Evolutionary conservation across 2,797 vertebrate species (phyloP).

Genomic region (Delichon dasypus): DNA sequence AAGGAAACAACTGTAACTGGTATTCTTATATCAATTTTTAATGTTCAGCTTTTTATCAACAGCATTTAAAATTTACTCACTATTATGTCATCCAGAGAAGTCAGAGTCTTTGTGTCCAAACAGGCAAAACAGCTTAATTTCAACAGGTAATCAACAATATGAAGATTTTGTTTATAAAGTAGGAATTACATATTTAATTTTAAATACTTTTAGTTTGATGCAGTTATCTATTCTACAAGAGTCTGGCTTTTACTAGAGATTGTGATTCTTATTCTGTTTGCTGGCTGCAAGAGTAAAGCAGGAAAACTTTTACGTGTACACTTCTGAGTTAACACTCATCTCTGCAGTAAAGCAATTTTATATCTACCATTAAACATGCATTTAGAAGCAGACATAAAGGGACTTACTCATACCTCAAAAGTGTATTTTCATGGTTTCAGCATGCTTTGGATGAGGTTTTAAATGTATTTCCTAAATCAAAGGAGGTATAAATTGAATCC

Average conservation of each 20-base stretch:
- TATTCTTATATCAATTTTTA: background rate
- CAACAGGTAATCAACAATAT: background rate
- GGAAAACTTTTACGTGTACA: background rate
- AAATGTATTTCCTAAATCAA: constrained; percentile 34
- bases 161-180: background rate
- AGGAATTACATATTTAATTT: background rate
- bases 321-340: background rate
- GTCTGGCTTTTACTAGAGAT: background rate
- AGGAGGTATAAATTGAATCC: constrained; percentile 33
- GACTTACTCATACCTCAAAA: constrained; percentile 25
- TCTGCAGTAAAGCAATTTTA: constrained; percentile 19
- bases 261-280: background rate
- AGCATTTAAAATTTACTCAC: background rate
- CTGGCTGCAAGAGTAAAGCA: background rate
- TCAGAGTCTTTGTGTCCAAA: background rate
- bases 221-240: background rate
- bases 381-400: constrained; percentile 49
- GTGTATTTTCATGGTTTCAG: constrained; percentile 41
- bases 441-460: background rate
- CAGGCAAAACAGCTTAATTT: background rate
- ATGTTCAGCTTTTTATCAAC: background rate
- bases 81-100: background rate
- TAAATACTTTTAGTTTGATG: background rate
- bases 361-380: constrained; percentile 25
- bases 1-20: background rate